Base-by-base conservation (phyloP, 2,797 vertebrate genomes). In the Bradypodion pumilum region DNA sequence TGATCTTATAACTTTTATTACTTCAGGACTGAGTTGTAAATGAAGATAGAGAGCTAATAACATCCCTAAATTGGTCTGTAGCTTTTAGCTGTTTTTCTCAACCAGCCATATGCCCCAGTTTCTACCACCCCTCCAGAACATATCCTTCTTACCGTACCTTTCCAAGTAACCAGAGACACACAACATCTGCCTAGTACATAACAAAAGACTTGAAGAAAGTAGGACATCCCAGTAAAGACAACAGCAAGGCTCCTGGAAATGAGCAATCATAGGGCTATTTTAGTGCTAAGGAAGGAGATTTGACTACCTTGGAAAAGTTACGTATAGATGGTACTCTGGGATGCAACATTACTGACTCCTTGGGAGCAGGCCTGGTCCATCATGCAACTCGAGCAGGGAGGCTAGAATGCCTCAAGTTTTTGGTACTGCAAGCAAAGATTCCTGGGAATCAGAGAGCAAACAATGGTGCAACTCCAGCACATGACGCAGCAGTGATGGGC, bases 401-500 rank as follows among this genome's bases (percentile, higher is more conserved):
- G 65, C 91, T 97, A 87, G 95, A 96, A 90, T 97, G 97, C 70
- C 92, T 98, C 86, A 94, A 90, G 87, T 97, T 96, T 88, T 94
- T 98, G 90, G 96, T 97, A 63, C 83, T 85, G 0, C 93, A 90
- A 80, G 93, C 95, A 66, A 93, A 94, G 68, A 90, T 97, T 87
- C 89, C 91, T 0, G 91, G 96, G 35, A 94, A 96, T 72, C 90
- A 94, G 65, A 92, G 89, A 89, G 97, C 97, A 89, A 93, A 86
- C 40, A 98, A 97, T 25, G 92, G 96, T 27, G 97, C 97, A 86
- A 97, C 96, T 0, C 96, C 97, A 0, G 96, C 92, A 0, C 97
- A 97, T 1, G 97, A 97, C 25, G 97, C 97, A 0, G 97, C 97
- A 0, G 97, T 97, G 27, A 97, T 95, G 0, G 97, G 97, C 32